Evolutionary conservation across 2,113 vertebrate genomes (phyloP), one percentile per base, ranked within the genome.

Genomic region (Hydropotes inermis): DNA sequence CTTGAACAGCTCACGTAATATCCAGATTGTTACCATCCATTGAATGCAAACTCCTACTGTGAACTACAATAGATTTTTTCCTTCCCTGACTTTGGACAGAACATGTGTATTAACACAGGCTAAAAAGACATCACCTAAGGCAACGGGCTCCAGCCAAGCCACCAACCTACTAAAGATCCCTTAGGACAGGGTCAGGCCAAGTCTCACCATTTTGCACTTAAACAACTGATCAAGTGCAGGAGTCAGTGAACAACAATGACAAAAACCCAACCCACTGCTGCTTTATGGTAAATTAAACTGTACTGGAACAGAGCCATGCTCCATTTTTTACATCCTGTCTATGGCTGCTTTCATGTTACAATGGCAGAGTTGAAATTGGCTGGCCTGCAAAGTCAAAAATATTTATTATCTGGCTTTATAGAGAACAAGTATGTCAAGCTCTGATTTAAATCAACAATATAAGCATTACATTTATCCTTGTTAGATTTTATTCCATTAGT

Each of bases 401-500:
- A 85, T 90, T 58, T 95, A 87, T 78, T 50, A 84, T n/a, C 33
- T 95, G 55, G 47, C 39, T 84, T 43, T 67, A 74, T 50, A 78
- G 39, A 84, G 55, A 84, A 95, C 33, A 87, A 87, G 30, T 67
- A 10, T 91, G 84, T 93, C 39, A 87, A 91, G 3, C 54, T 54
- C 27, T 61, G 33, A 83, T 43, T 95, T 95, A 90, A 89, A 61
- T 21, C 33, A 89, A 93, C 27, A 57, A 58, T 89, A 87, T 36
- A 86, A 96, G 12, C 28, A 94, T 89, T 70, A 79, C 52, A 86
- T 58, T 78, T 79, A 64, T 12, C 36, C 28, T 78, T 54, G 47
- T 95, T 88, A 54, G 12, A 84, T 91, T 95, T 90, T 87, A 33
- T 61, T 83, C 84, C 87, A 61, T 95, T 57, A 82, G 19, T 78